Evolutionary conservation across 2,888 invertebrate genomes (phyloP).

Genomic region (Actias luna): DNA sequence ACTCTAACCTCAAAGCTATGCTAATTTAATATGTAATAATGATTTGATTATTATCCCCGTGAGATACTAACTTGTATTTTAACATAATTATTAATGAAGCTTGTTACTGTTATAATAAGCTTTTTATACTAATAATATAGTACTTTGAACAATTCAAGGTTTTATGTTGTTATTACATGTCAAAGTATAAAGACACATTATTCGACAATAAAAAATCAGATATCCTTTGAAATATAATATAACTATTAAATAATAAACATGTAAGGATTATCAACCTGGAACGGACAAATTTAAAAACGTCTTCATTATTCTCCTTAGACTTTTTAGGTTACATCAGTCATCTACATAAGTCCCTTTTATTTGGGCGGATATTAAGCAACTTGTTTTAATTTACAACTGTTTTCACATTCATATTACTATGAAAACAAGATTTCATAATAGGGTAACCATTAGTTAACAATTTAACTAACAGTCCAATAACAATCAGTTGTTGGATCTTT

Average conservation of each 20-base stretch:
- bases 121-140: slow-evolving; percentile 1
- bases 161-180: slow-evolving; percentile 25
- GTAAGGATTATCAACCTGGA: not conserved
- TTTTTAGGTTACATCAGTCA: not conserved
- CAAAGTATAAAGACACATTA: slow-evolving; percentile 29
- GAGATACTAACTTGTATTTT: slow-evolving; percentile 59
- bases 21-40: slow-evolving; percentile 1
- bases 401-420: not conserved
- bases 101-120: slow-evolving; percentile 21
- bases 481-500: not conserved
- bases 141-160: slow-evolving; percentile 5
- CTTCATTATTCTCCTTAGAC: not conserved
- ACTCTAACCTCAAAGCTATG: slow-evolving; percentile 21
- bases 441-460: too few relatives aligned
- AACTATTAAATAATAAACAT: not conserved
- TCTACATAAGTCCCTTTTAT: not conserved
- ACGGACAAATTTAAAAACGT: not conserved
- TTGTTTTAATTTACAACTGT: not conserved
- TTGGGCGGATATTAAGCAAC: not conserved
- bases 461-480: too few relatives aligned
- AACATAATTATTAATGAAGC: slow-evolving; percentile 53
- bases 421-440: not conserved
- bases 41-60: slow-evolving; percentile 31
- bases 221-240: not conserved
- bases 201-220: not conserved